These are phyloP conservation scores for Drosophila rubida DNA, from an alignment of 2,888 invertebrate genomes.

Conservation along the genomic window DNA sequence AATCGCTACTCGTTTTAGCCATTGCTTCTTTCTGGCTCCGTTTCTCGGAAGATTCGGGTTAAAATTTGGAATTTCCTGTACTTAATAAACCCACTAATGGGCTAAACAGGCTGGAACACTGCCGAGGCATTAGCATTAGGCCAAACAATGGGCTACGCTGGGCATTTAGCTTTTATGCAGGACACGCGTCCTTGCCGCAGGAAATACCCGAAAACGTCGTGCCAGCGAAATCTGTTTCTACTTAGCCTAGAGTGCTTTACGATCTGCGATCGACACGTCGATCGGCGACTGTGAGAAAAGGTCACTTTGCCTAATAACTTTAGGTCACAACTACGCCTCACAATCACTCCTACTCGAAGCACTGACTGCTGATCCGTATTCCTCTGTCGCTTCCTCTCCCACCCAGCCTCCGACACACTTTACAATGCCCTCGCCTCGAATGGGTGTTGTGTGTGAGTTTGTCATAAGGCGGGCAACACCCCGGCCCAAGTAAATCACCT, in stretches of 20 bases:
- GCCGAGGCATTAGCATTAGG: slow-evolving; percentile 70
- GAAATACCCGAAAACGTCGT: slow-evolving; percentile 51
- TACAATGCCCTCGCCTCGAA: slow-evolving; percentile 23
- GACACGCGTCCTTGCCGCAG: slow-evolving; percentile 68
- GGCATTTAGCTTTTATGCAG: slow-evolving; percentile 66
- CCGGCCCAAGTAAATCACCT: slow-evolving; percentile 10
- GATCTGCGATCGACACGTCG: slow-evolving; percentile 15
- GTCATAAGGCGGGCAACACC: slow-evolving; percentile 39
- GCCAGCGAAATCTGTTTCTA: slow-evolving; percentile 63
- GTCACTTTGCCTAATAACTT: slow-evolving; percentile 77
- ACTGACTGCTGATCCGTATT: slow-evolving; percentile 66
- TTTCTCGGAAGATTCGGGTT: slow-evolving; percentile 71
- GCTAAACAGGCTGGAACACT: slow-evolving; percentile 65
- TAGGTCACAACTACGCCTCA: slow-evolving; percentile 74
- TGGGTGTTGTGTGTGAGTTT: slow-evolving; percentile 50
- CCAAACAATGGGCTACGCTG: slow-evolving; percentile 59
- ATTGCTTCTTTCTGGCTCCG: neutral
- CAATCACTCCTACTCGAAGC: slow-evolving; percentile 75
- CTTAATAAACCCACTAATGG: slow-evolving; percentile 72
- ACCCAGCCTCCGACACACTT: slow-evolving; percentile 16
- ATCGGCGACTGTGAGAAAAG: slow-evolving; percentile 48
- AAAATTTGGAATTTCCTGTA: slow-evolving; percentile 63
- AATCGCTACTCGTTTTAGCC: slow-evolving; percentile 38
- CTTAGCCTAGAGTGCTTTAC: slow-evolving; percentile 50
- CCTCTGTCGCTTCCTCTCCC: neutral